These are phyloP conservation scores for Drosophila busckii DNA, from an alignment of 1,140 invertebrate species.

Conservation along the genomic window DNA sequence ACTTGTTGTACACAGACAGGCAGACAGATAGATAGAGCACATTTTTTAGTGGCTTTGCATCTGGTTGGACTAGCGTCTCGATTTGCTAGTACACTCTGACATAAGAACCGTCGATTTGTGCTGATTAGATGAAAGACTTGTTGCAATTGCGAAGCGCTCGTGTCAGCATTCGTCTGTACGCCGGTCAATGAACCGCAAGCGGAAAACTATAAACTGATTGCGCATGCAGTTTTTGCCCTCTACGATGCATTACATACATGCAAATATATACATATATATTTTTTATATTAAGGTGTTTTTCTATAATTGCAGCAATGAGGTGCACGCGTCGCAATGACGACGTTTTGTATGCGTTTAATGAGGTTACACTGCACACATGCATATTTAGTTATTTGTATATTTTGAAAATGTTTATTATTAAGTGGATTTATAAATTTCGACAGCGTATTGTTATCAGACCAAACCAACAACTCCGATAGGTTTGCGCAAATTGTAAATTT, in stretches of 20 bases:
- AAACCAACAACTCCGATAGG: constrained; percentile 21
- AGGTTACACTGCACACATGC: constrained; percentile 56
- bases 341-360: constrained; percentile 56
- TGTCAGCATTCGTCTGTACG: constrained; percentile 64
- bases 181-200: constrained; percentile 58
- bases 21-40: too few species aligned
- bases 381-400: constrained; percentile 15
- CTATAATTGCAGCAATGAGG: constrained; percentile 7
- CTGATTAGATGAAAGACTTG: constrained; percentile 59
- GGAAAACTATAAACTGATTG: constrained; percentile 59
- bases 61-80: neutral
- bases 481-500: constrained; percentile 52
- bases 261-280: constrained; percentile 17
- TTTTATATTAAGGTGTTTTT: constrained; percentile 17
- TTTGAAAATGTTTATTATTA: constrained; percentile 37
- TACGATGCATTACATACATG: constrained; percentile 15
- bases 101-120: constrained; percentile 36
- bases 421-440: constrained; percentile 55
- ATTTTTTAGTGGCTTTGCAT: constrained; percentile 5
- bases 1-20: too few species aligned
- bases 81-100: neutral
- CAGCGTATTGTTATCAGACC: constrained; percentile 53
- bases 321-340: constrained; percentile 15
- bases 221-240: constrained; percentile 35
- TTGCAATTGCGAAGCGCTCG: constrained; percentile 49